Base-by-base conservation (phyloP, 2,888 invertebrate genomes). In the Pristionchus mayeri region DNA sequence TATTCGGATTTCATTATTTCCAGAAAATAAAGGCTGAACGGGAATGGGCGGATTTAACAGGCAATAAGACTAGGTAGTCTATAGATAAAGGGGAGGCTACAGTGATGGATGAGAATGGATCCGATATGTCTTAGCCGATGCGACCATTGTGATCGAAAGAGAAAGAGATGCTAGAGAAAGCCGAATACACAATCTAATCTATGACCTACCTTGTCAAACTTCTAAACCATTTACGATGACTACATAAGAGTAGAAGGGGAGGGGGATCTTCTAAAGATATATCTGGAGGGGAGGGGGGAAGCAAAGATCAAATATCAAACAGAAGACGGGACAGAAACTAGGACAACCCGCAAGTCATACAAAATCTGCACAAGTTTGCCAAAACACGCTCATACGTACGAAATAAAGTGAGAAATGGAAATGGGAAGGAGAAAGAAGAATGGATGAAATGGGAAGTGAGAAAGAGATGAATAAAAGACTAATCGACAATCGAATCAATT, bases 351-450 rank as follows among this genome's bases (percentile, higher is more conserved):
- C 76, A 50, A 78, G 24, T 30, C 76, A 78, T 30, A 78, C 50
- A 78, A 78, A 78, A 34, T 78, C 76, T 78, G 76, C 76, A 78
- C 76, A 78, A 78, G 48, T 78, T 78, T 78, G 50, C 76, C 76
- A 50, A 71, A 37, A 78, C 76, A 50, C 76, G 76, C 76, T 50
- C 76, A 50, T 78, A 78, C 76, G 34, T 50, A 50, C 48, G 30
- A 71, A 71, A 71, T 71, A 71, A 71, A 71, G 71, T 71, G 71
- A 71, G 71, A 71, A 71, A 71, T 71, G 71, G 71, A 71, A 71
- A 40, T 13, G 44, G 40, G 37, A 9, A 67, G 21, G 37, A 11
- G 71, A 44, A 44, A 71, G 71, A 71, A n/a, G 24, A 40, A 34
- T 24, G 54, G 54, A 57, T 63, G 34, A 63, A 63, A 63, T 63